These are phyloP conservation scores for Hypanus sabinus DNA, from an alignment of 2,113 vertebrate genomes.

Conservation along the genomic window DNA sequence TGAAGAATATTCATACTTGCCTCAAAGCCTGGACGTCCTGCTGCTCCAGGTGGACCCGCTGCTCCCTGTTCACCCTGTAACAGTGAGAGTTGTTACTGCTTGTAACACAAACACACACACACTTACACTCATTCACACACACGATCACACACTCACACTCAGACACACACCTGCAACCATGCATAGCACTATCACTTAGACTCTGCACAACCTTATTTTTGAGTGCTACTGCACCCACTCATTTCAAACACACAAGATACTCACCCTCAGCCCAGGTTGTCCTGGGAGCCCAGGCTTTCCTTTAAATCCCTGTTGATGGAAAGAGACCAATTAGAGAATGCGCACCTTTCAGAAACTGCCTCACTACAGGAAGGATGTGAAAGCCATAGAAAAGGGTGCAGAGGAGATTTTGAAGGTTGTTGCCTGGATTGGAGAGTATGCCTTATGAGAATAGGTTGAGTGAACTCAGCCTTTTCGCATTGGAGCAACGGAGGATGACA, in stretches of 20 bases:
- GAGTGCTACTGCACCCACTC: background rate
- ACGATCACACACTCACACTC: background rate
- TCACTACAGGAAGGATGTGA: too few relatives aligned
- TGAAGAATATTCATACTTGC: slow-evolving; percentile 49
- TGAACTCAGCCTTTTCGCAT: too few relatives aligned
- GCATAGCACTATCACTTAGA: background rate
- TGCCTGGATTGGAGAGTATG: too few relatives aligned
- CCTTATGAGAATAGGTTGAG: too few relatives aligned
- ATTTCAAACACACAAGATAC: background rate
- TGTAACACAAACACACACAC: background rate
- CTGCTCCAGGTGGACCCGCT: slow-evolving; percentile 66
- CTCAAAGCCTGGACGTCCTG: slow-evolving; percentile 73
- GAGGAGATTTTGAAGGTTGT: too few relatives aligned
- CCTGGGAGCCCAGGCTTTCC: slow-evolving; percentile 70
- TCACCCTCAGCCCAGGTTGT: slow-evolving; percentile 66
- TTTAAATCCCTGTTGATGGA: slow-evolving; percentile 66
- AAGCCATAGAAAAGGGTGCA: too few relatives aligned
- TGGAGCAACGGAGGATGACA: too few relatives aligned
- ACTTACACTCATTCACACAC: background rate
- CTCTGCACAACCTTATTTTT: too few relatives aligned
- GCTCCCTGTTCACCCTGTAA: slow-evolving; percentile 79
- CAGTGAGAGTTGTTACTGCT: background rate
- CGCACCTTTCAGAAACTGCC: background rate
- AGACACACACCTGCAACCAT: background rate
- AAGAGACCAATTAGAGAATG: slow-evolving; percentile 2